These are phyloP conservation scores for Ectobius pallidus DNA, from an alignment of 2,888 invertebrate species.

Conservation along the genomic window DNA sequence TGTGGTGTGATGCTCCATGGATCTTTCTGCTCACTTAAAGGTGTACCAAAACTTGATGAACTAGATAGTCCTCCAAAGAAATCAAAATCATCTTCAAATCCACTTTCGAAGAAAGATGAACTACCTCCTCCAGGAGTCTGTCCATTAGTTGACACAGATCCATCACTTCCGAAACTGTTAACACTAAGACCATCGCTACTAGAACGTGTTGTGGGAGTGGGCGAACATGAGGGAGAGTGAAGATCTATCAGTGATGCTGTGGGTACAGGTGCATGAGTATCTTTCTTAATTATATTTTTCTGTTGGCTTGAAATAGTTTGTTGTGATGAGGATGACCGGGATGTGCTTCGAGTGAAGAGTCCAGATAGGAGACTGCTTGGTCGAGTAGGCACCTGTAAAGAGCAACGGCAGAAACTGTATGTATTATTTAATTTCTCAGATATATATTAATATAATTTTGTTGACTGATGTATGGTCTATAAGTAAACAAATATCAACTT, in stretches of 20 bases:
- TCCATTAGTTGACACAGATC: slow-evolving; percentile 59
- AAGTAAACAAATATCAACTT: too few species aligned
- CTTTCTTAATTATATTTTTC: slow-evolving; percentile 7
- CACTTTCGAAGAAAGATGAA: slow-evolving; percentile 75
- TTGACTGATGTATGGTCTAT: too few species aligned
- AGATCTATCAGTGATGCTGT: slow-evolving; percentile 71
- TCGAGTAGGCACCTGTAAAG: slow-evolving; percentile 25
- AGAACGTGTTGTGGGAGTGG: slow-evolving; percentile 74
- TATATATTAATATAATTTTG: too few species aligned
- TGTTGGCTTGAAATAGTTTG: not conserved
- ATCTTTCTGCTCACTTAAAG: slow-evolving; percentile 56
- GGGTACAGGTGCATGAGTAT: slow-evolving; percentile 54
- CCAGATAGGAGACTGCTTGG: slow-evolving; percentile 35
- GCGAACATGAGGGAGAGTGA: slow-evolving; percentile 75
- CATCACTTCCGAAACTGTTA: slow-evolving; percentile 77
- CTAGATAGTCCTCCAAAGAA: slow-evolving; percentile 60
- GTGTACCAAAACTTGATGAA: slow-evolving; percentile 58
- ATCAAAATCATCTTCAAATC: slow-evolving; percentile 85
- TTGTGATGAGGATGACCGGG: not conserved
- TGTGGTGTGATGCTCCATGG: slow-evolving; percentile 57
- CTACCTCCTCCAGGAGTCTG: slow-evolving; percentile 67
- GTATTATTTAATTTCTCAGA: too few species aligned
- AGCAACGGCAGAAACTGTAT: too few species aligned
- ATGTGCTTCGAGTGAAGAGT: slow-evolving; percentile 33
- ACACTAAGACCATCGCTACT: slow-evolving; percentile 77